Percentiles rank a stretch among this genome's conserved stretches.
These are phyloP conservation scores for Blastobasis lacticolella DNA, from an alignment of 2,888 invertebrate species.

Conservation along the genomic window DNA sequence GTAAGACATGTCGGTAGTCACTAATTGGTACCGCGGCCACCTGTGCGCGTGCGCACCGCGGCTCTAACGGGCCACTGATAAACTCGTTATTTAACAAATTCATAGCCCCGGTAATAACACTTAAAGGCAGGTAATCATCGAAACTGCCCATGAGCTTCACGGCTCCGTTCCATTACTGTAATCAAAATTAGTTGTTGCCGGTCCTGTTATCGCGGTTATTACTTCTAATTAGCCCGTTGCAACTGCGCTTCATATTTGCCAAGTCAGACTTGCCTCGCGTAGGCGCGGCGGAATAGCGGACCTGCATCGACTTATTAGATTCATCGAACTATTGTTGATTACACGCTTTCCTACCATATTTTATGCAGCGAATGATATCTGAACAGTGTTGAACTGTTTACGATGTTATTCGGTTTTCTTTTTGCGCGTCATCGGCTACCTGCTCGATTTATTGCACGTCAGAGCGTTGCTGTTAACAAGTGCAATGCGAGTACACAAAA, in stretches of 20 bases:
- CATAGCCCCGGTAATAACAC: constrained; percentile 32
- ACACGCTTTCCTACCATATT: too few species aligned
- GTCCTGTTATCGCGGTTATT: constrained; percentile 2
- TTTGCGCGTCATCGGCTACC: too few species aligned
- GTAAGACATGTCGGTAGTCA: constrained; percentile 43
- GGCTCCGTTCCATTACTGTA: constrained; percentile 11
- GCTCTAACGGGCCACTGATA: constrained; percentile 47
- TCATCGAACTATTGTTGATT: too few species aligned
- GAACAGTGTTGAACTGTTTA: too few species aligned
- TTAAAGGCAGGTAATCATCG: constrained; percentile 31
- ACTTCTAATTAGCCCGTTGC: background rate
- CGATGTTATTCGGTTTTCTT: too few species aligned
- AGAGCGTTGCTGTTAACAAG: background rate
- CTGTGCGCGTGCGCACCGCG: constrained; percentile 37
- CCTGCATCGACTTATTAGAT: too few species aligned
- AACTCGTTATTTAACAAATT: constrained; percentile 57
- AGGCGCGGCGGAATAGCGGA: too few species aligned
- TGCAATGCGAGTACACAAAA: constrained; percentile 12
- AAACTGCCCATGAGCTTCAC: constrained; percentile 11
- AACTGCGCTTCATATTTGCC: too few species aligned
- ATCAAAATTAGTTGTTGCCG: constrained; percentile 14
- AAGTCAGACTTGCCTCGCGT: too few species aligned
- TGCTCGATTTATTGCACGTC: too few species aligned
- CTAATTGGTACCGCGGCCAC: constrained; percentile 51
- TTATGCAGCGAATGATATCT: too few species aligned